These are phyloP conservation scores for Spinus pinus DNA, from an alignment of 2,797 vertebrate genomes.

Conservation along the genomic window DNA sequence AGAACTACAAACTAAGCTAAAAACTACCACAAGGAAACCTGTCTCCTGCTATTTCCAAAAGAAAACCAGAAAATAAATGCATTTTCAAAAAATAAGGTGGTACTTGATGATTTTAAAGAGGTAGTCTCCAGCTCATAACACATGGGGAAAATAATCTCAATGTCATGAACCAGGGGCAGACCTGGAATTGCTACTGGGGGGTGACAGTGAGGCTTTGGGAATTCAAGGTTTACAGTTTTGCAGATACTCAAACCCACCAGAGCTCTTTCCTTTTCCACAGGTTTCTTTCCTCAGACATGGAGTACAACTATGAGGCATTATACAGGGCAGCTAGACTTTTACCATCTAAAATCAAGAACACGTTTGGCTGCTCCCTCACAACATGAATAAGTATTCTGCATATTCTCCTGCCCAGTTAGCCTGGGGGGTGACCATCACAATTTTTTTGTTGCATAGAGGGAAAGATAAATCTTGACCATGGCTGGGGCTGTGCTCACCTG, in stretches of 20 bases:
- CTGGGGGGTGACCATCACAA: neutral
- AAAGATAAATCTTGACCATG: neutral
- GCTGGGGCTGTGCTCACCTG: accelerated
- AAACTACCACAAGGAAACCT: neutral
- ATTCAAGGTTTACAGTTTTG: neutral
- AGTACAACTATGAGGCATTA: neutral
- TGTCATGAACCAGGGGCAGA: neutral
- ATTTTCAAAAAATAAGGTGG: accelerated
- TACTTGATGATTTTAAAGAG: neutral
- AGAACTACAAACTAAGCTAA: neutral
- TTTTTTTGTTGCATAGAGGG: neutral
- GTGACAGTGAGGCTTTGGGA: neutral
- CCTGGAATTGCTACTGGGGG: neutral
- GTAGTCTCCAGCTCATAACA: neutral
- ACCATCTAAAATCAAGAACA: neutral
- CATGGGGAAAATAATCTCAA: neutral
- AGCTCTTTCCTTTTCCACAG: neutral
- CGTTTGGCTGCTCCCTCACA: neutral
- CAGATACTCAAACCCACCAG: neutral
- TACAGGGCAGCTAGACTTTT: neutral
- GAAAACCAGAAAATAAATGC: neutral
- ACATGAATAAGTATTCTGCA: neutral
- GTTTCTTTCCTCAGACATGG: neutral
- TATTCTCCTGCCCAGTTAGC: neutral
- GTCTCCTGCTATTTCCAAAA: neutral